phyloP scores from a whole-genome alignment of 2,797 vertebrate species.

The Loriculus beryllinus region DNA sequence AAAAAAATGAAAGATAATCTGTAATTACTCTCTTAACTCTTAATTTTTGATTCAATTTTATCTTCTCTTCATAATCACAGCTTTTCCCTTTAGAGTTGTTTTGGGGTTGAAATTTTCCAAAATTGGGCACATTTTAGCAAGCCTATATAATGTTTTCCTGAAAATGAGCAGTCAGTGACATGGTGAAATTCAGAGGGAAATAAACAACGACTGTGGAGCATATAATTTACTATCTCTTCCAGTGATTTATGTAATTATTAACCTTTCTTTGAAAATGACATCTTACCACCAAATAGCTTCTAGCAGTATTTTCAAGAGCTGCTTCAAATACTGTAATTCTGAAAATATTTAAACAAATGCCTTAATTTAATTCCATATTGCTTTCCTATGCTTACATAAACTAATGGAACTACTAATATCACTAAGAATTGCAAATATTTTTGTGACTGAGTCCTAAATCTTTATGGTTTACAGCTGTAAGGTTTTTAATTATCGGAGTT shows the following conservation, averaged over 20 bases:
- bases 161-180: constrained; percentile 21
- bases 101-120: neutral
- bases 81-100: neutral
- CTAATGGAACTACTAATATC: neutral
- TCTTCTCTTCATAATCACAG: neutral
- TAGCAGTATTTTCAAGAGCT: neutral
- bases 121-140: neutral
- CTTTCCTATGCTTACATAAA: neutral
- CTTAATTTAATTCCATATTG: neutral
- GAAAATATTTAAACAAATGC: neutral
- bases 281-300: neutral
- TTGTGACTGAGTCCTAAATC: neutral
- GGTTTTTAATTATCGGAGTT: neutral
- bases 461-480: neutral
- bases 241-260: neutral
- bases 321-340: neutral
- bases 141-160: neutral
- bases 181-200: neutral
- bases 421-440: neutral
- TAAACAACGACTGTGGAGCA: neutral
- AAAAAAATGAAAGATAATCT: neutral
- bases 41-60: constrained; percentile 3
- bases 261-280: neutral
- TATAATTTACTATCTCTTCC: neutral
- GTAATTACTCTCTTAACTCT: constrained; percentile 32